Base-by-base conservation (phyloP, 2,888 invertebrate genomes). In the Pogonocherus hispidulus region DNA sequence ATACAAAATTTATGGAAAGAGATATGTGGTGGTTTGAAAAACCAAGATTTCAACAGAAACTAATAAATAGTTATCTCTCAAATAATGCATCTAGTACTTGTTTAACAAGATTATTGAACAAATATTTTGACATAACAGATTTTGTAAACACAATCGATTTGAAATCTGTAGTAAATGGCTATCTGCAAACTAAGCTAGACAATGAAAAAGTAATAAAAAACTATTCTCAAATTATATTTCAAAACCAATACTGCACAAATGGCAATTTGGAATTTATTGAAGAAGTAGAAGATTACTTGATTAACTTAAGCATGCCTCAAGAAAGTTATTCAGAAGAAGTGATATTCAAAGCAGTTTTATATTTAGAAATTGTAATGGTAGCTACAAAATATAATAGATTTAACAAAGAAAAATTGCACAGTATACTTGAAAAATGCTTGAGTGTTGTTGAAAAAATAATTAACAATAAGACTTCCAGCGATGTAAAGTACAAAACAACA, bases 121-220 rank as follows among this genome's bases (percentile, higher is more conserved):
- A 57, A 20, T 59, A 66, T 66, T 67, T 66, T 14, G 6, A 41
- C 20, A 0, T 56, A 1, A 22, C 35, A 63, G 20, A 16, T 47
- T 59, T 63, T 51, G 20, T 70, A 11, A 41, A 51, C 32, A 20
- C 46, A n/a, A 41, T 55, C 14, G 44, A 27, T 57, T 67, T 72
- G 9, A 62, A 59, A 57, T 22, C 35, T 20, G 23, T 72, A 22
- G 41, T 27, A 2, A 56, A 65, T 46, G 32, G 44, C 1, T n/a
- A 22, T 14, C 14, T 14, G 16, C 14, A 41, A 41, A 37, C 66
- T 14, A 63, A 51, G 37, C 62, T 75, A 22, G 56, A 66, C 27
- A 75, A 65, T 47, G 63, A 63, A 11, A 71, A 74, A 37, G 73
- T 62, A 63, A 68, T 74, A 18, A 66, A 47, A 11, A 74, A 71